Evolutionary conservation across 1,140 invertebrate species (phyloP).

Genomic region (Zophobas atratus): DNA sequence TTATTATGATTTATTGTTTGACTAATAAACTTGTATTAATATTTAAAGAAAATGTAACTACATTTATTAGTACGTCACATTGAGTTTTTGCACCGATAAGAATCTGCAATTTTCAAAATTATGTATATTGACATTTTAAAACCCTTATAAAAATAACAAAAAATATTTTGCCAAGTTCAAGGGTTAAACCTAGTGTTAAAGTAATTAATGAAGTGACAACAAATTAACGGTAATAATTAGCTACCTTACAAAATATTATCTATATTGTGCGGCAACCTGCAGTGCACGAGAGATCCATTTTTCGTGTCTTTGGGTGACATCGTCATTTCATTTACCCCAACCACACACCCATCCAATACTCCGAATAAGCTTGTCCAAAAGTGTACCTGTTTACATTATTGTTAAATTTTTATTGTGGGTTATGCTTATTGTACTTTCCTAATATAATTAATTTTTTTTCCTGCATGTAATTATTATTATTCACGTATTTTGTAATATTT

Average conservation of each 20-base stretch:
- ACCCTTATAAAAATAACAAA: no score
- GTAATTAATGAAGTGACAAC: not conserved
- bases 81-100: no score
- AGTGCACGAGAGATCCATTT: conserved; percentile 12
- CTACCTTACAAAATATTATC: not conserved
- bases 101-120: no score
- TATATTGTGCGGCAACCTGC: not conserved
- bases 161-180: no score
- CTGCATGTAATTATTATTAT: not conserved
- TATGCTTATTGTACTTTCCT: not conserved
- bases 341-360: conserved; percentile 2
- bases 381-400: not conserved
- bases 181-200: no score
- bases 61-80: no score
- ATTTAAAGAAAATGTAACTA: no score
- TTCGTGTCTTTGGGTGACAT: conserved; percentile 57
- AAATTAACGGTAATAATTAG: not conserved
- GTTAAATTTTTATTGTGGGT: not conserved
- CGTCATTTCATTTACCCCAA: conserved; percentile 51
- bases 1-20: no score
- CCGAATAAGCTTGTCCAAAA: conserved; percentile 22
- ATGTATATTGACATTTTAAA: no score
- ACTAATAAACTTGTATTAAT: no score
- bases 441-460: conserved; percentile 13
- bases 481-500: no score